Percentiles rank a stretch among this genome's conserved stretches.
These are phyloP conservation scores for Gobionotothen gibberifrons DNA, from an alignment of 2,797 vertebrate species.

Conservation along the genomic window DNA sequence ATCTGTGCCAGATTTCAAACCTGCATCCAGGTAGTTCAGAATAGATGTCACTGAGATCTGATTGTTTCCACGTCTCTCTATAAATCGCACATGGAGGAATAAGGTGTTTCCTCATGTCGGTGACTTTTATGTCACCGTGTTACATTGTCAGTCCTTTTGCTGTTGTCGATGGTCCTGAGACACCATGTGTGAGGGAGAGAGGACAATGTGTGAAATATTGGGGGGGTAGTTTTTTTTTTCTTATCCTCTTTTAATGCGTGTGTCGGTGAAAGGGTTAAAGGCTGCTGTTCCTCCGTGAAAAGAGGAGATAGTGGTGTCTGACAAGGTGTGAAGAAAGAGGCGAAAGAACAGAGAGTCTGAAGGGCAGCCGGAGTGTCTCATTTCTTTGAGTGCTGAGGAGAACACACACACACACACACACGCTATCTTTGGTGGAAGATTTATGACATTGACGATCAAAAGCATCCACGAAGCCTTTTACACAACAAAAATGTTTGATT, in stretches of 20 bases:
- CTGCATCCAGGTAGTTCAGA: neutral
- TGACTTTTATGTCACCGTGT: slow-evolving; percentile 47
- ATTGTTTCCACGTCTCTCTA: neutral
- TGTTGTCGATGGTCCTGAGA: slow-evolving; percentile 32
- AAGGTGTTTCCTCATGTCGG: slow-evolving; percentile 13
- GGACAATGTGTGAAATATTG: slow-evolving; percentile 58
- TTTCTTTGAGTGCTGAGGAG: slow-evolving; percentile 53
- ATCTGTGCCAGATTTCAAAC: neutral
- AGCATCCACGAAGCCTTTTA: slow-evolving; percentile 10
- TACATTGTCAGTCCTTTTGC: slow-evolving; percentile 29
- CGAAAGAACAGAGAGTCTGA: slow-evolving; percentile 60
- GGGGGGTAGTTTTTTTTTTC: neutral
- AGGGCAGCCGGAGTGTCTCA: slow-evolving; percentile 62
- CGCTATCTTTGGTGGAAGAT: slow-evolving; percentile 43
- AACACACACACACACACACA: slow-evolving; percentile 53
- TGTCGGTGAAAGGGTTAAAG: slow-evolving; percentile 62
- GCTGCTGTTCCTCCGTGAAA: slow-evolving; percentile 41
- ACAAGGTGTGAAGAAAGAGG: slow-evolving; percentile 76
- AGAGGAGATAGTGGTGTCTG: slow-evolving; percentile 66
- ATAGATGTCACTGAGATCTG: neutral
- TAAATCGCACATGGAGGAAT: neutral
- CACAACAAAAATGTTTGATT: slow-evolving; percentile 11
- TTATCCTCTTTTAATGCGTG: slow-evolving; percentile 25
- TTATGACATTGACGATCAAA: slow-evolving; percentile 49
- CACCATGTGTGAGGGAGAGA: slow-evolving; percentile 26